Evolutionary conservation across 2,888 invertebrate genomes (phyloP).

Genomic region (Leptopilina syphax): DNA sequence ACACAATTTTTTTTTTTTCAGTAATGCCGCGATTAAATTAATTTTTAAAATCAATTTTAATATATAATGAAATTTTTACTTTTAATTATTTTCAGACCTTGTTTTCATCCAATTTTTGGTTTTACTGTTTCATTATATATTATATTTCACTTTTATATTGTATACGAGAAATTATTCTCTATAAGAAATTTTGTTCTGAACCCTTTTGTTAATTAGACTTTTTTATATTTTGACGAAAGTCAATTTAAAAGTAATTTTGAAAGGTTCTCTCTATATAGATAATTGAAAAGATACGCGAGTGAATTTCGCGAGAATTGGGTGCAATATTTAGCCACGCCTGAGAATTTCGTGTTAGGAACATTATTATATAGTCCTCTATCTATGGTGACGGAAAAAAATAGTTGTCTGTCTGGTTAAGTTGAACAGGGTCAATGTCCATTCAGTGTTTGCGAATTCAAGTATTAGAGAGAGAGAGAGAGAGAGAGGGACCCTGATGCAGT

Average conservation of each 20-base stretch:
- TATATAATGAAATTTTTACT: too few relatives aligned
- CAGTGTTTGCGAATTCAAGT: conserved; percentile 72
- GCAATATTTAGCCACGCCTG: conserved; percentile 45
- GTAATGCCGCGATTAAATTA: too few relatives aligned
- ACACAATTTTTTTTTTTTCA: too few relatives aligned
- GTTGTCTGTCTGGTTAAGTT: conserved; percentile 70
- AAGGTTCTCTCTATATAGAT: not conserved
- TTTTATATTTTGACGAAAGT: not conserved
- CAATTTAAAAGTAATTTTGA: not conserved
- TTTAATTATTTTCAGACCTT: too few relatives aligned
- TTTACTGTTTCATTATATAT: too few relatives aligned
- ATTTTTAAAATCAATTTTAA: too few relatives aligned
- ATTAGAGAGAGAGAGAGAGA: not conserved
- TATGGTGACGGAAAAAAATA: conserved; percentile 61
- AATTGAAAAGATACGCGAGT: not conserved
- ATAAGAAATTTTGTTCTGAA: too few relatives aligned
- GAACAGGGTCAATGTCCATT: conserved; percentile 73
- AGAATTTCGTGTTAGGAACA: conserved; percentile 47
- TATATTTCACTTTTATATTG: too few relatives aligned
- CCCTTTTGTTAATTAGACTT: not conserved
- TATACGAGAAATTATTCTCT: too few relatives aligned
- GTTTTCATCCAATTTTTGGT: too few relatives aligned
- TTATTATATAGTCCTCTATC: conserved; percentile 49
- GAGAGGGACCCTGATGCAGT: conserved; percentile 47
- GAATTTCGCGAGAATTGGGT: too few relatives aligned